Evolutionary conservation across 2,888 invertebrate genomes (phyloP).

Genomic region (Epistrophella euchroma): DNA sequence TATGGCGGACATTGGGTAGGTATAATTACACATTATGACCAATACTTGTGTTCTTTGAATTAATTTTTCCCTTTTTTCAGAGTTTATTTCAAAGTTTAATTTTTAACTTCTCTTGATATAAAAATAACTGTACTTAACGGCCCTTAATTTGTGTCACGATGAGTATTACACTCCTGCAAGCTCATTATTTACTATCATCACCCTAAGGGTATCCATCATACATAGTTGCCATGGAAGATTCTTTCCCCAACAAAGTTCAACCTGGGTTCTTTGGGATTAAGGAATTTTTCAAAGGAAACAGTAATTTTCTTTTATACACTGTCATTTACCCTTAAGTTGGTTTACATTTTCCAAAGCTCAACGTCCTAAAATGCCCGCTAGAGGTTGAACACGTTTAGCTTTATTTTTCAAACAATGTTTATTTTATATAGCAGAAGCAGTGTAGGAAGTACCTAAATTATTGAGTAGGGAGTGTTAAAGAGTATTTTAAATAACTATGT

Average conservation of each 20-base stretch:
- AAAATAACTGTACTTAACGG: background rate
- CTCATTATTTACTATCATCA: slow-evolving; percentile 34
- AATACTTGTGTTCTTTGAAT: too few relatives aligned
- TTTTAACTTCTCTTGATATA: background rate
- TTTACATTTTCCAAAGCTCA: slow-evolving; percentile 37
- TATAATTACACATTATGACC: too few relatives aligned
- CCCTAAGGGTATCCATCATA: slow-evolving; percentile 38
- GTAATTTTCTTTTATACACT: slow-evolving; percentile 48
- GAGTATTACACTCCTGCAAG: slow-evolving; percentile 14
- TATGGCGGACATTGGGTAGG: too few relatives aligned
- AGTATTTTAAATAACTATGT: background rate
- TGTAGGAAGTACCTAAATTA: background rate
- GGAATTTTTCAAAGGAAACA: slow-evolving; percentile 45
- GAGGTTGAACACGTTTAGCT: slow-evolving; percentile 5
- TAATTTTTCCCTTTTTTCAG: too few relatives aligned
- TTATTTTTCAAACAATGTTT: background rate
- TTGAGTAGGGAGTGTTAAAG: background rate
- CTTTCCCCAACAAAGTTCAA: slow-evolving; percentile 34
- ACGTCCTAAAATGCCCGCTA: slow-evolving; percentile 30
- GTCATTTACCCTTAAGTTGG: slow-evolving; percentile 31
- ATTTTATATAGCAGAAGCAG: background rate
- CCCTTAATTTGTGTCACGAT: background rate
- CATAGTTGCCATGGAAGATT: slow-evolving; percentile 32
- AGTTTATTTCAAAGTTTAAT: too few relatives aligned
- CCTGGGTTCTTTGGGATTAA: slow-evolving; percentile 32